Conservation (phyloP, 2,888 invertebrate species). For the Notocelia uddmanniana region DNA sequence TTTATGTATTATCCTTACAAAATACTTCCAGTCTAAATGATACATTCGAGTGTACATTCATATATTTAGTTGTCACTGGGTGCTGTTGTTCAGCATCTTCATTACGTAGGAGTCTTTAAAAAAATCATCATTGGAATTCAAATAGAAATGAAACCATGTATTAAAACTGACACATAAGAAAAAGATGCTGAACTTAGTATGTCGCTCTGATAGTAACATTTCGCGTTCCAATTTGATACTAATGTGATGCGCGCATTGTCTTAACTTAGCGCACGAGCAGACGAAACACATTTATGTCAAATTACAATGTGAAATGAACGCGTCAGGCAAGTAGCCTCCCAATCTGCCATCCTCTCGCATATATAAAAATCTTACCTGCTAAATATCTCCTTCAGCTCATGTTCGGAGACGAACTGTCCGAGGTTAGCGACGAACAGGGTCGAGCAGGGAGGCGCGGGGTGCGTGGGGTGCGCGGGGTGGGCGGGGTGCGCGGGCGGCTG, state of each 20-base stretch:
- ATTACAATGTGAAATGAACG: not conserved
- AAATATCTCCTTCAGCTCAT: slow-evolving; percentile 99
- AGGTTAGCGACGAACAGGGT: slow-evolving; percentile 99
- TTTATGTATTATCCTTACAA: not conserved
- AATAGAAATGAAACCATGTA: not conserved
- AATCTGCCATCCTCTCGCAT: not conserved
- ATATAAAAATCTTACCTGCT: slow-evolving; percentile 92
- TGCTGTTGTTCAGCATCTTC: slow-evolving; percentile 7
- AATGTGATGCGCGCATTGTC: not conserved
- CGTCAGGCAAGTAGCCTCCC: not conserved
- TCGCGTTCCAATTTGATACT: not conserved
- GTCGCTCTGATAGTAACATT: not conserved
- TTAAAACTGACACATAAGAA: not conserved
- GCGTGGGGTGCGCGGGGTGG: slow-evolving; percentile 80
- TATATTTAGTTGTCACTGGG: not conserved
- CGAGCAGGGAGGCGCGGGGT: slow-evolving; percentile 95
- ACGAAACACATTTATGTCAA: not conserved
- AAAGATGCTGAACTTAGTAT: slow-evolving; percentile 3
- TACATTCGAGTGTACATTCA: slow-evolving; percentile 32
- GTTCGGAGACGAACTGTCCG: slow-evolving; percentile 98
- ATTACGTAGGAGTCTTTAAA: not conserved
- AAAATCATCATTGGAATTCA: not conserved
- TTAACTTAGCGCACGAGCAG: not conserved
- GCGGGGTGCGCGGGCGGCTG: slow-evolving; percentile 91
- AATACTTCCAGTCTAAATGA: slow-evolving; percentile 29